These are phyloP conservation scores for Pachycephus smyrnensis DNA, from an alignment of 2,888 invertebrate genomes.

Conservation along the genomic window DNA sequence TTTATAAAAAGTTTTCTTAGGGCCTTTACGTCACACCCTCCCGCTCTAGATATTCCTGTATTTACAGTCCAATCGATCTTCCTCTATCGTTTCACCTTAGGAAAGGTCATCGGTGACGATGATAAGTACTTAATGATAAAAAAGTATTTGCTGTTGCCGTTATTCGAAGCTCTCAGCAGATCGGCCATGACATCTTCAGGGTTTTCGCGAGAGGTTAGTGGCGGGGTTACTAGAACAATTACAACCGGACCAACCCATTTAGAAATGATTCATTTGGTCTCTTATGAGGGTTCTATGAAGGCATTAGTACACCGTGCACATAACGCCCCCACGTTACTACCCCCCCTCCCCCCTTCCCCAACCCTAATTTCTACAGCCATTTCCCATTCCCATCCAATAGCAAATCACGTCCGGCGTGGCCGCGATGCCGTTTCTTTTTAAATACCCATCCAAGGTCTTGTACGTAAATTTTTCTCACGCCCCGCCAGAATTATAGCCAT, in stretches of 20 bases:
- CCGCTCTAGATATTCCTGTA: background rate
- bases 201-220: background rate
- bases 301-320: constrained; percentile 39
- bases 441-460: background rate
- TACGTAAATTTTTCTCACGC: background rate
- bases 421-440: background rate
- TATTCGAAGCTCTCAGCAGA: constrained; percentile 1
- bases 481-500: background rate
- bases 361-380: background rate
- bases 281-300: constrained; percentile 27
- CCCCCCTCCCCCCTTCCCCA: too few species aligned
- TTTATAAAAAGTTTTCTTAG: background rate
- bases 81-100: background rate
- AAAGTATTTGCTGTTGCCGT: background rate
- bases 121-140: background rate
- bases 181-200: constrained; percentile 36
- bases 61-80: background rate
- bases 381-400: background rate
- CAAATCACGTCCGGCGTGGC: background rate
- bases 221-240: constrained; percentile 39
- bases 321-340: constrained; percentile 10
- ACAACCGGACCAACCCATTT: constrained; percentile 50
- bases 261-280: constrained; percentile 46
- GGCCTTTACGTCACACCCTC: too few species aligned
- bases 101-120: background rate